Conservation (phyloP, 2,797 vertebrate genomes). For the Schizothorax lantsangensis region DNA sequence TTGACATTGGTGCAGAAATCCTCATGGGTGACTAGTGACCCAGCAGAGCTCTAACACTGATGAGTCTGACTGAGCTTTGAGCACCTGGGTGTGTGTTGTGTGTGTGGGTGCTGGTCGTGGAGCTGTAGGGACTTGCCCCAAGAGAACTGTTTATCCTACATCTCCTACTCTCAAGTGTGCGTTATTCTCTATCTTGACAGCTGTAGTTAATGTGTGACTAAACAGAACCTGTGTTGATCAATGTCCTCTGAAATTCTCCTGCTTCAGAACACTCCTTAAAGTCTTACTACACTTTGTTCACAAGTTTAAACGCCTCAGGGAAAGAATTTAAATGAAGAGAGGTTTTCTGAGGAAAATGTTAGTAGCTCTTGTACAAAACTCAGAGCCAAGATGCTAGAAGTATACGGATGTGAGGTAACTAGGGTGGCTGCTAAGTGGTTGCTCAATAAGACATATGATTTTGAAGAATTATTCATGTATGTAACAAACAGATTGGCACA, state of each 20-base stretch:
- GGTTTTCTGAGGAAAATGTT: background rate
- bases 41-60: background rate
- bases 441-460: background rate
- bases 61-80: conserved; percentile 5
- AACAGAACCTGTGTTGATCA: conserved; percentile 22
- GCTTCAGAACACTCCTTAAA: background rate
- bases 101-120: conserved; percentile 16
- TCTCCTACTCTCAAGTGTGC: conserved; percentile 30
- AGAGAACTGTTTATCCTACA: conserved; percentile 40
- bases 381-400: background rate
- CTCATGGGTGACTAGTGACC: background rate
- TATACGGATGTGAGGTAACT: background rate
- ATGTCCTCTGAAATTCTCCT: conserved; percentile 11
- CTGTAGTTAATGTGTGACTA: conserved; percentile 44
- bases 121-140: conserved; percentile 27
- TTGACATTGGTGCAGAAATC: background rate
- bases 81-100: conserved; percentile 2
- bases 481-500: background rate
- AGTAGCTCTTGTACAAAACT: background rate
- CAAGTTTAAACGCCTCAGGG: conserved; percentile 16
- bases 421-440: background rate
- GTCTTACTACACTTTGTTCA: background rate
- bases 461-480: background rate
- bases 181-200: conserved; percentile 48
- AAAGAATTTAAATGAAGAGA: background rate